These are phyloP conservation scores for Glareola pratincola DNA, from an alignment of 2,113 vertebrate genomes.

Conservation along the genomic window DNA sequence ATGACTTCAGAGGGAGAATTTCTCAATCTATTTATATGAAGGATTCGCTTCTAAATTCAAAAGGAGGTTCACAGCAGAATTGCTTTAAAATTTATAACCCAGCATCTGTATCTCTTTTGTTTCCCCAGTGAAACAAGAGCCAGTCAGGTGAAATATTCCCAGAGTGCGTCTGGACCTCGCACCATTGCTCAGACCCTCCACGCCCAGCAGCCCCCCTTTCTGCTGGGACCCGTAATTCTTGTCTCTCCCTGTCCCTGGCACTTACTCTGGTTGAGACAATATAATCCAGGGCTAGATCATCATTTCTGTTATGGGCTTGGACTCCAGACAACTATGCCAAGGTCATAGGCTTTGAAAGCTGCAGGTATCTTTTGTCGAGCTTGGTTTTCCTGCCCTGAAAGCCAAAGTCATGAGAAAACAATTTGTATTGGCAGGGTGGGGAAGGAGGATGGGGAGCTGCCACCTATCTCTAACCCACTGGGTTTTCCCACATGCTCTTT, in stretches of 20 bases:
- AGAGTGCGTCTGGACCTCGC: not conserved
- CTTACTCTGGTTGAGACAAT: not conserved
- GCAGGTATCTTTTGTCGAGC: not conserved
- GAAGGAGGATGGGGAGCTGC: not conserved
- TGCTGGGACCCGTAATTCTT: not conserved
- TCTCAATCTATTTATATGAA: constrained; percentile 54
- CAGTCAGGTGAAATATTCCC: constrained; percentile 13
- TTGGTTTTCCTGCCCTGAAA: not conserved
- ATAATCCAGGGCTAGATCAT: not conserved
- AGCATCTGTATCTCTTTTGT: constrained; percentile 23
- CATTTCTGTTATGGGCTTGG: not conserved
- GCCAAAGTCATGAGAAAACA: not conserved
- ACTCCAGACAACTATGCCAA: not conserved
- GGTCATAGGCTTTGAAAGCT: not conserved
- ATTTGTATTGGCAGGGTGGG: not conserved
- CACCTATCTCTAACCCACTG: not conserved
- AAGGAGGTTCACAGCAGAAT: constrained; percentile 39
- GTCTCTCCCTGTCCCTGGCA: not conserved
- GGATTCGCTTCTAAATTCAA: constrained; percentile 26
- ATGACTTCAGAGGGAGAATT: constrained; percentile 48
- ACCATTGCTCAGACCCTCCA: not conserved
- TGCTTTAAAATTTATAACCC: constrained; percentile 56
- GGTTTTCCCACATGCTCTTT: not conserved
- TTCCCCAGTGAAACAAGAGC: not conserved
- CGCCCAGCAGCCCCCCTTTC: not conserved